Evolutionary conservation across 2,113 vertebrate genomes (phyloP).

Genomic region (Theristicus caerulescens): DNA sequence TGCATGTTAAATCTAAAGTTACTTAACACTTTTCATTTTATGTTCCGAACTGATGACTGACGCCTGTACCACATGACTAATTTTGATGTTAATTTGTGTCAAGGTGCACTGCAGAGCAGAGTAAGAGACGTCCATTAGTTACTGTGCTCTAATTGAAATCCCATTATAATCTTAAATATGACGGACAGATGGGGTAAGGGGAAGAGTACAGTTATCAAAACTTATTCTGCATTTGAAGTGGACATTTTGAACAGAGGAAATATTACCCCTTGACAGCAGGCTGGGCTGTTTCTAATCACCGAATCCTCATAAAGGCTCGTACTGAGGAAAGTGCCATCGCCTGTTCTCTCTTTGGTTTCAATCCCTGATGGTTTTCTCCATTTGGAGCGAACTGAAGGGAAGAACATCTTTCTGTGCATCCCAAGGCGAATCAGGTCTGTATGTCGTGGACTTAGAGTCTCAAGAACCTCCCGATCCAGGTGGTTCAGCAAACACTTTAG

Average conservation of each 20-base stretch:
- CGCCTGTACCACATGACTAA: not conserved
- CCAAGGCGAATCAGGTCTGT: not conserved
- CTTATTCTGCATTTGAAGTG: not conserved
- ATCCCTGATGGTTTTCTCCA: accelerated
- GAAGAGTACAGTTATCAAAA: not conserved
- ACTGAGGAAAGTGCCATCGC: not conserved
- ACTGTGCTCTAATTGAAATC: not conserved
- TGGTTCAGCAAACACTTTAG: not conserved
- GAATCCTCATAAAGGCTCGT: not conserved
- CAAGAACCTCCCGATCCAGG: not conserved
- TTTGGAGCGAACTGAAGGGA: not conserved
- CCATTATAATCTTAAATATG: not conserved
- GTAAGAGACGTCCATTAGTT: not conserved
- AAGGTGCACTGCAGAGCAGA: not conserved
- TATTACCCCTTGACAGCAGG: not conserved
- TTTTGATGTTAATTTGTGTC: not conserved
- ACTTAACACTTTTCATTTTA: not conserved
- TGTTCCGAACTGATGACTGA: not conserved
- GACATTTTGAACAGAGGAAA: not conserved
- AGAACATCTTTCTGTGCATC: not conserved
- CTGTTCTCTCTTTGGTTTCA: not conserved
- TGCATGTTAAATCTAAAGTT: not conserved
- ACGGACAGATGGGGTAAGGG: not conserved
- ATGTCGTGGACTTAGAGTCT: not conserved
- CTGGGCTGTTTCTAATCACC: not conserved